phyloP scores from a whole-genome alignment of 1,140 invertebrate species.

The Drosophila virilis region DNA sequence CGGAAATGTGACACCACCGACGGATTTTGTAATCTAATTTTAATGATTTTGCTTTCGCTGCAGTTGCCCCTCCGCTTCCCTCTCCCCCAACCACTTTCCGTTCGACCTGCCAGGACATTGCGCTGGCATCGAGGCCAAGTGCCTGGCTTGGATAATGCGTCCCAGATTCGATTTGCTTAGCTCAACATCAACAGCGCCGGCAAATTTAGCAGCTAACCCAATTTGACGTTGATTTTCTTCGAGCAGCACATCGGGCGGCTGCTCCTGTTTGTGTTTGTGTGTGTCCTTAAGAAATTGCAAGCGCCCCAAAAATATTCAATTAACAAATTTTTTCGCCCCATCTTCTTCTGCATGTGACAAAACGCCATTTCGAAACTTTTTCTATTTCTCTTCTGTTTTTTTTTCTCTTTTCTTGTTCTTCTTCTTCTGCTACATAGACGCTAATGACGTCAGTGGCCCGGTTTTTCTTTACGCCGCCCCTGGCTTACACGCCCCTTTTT shows the following conservation, averaged over 20 bases:
- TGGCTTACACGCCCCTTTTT: constrained; percentile 24
- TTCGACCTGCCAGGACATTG: background rate
- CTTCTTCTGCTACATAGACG: constrained; percentile 43
- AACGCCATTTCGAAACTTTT: constrained; percentile 58
- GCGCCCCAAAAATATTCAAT: constrained; percentile 69
- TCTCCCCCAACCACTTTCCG: background rate
- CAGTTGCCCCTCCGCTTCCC: constrained; percentile 27
- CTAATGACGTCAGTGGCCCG: constrained; percentile 73
- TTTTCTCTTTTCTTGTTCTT: constrained; percentile 20
- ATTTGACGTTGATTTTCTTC: constrained; percentile 64
- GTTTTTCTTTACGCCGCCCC: constrained; percentile 3
- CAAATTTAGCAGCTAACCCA: constrained; percentile 68
- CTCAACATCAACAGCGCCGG: constrained; percentile 9
- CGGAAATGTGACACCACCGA: constrained; percentile 75
- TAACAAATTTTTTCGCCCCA: constrained; percentile 57
- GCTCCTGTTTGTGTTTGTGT: constrained; percentile 37
- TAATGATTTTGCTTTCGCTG: constrained; percentile 74
- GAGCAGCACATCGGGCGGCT: background rate
- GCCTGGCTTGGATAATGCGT: constrained; percentile 36
- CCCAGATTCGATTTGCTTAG: constrained; percentile 64
- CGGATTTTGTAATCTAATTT: constrained; percentile 79
- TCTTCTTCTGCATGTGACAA: constrained; percentile 62
- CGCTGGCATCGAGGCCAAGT: constrained; percentile 56
- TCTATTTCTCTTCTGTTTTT: background rate
- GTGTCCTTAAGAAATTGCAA: constrained; percentile 41